Conservation (phyloP, 2,797 vertebrate species). For the Scarus forsteni region DNA sequence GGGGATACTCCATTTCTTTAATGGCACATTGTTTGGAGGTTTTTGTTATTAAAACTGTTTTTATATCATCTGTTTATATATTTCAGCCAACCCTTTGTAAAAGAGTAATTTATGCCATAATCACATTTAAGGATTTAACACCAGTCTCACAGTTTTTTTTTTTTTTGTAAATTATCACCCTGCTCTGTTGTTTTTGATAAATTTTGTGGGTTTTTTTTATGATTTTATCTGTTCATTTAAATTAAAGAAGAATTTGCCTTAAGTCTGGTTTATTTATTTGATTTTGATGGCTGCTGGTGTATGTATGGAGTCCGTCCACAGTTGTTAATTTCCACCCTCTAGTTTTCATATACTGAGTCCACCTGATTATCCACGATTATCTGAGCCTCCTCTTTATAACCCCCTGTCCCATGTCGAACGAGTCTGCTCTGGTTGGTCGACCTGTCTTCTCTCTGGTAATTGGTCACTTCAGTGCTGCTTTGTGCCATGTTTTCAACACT, state of each 20-base stretch:
- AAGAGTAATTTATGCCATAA: not conserved
- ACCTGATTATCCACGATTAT: too few species aligned
- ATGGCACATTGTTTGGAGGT: conserved; percentile 15
- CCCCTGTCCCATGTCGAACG: too few species aligned
- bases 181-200: not conserved
- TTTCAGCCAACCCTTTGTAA: conserved; percentile 30
- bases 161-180: not conserved
- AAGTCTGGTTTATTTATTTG: not conserved
- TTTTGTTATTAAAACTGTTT: conserved; percentile 7
- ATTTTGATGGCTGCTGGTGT: too few species aligned
- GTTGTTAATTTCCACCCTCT: too few species aligned
- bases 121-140: conserved; percentile 9
- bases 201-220: conserved; percentile 9
- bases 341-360: too few species aligned
- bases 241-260: conserved; percentile 28
- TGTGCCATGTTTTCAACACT: too few species aligned
- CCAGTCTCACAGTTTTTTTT: conserved; percentile 1
- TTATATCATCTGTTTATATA: conserved; percentile 45
- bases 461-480: too few species aligned
- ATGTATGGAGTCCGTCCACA: too few species aligned
- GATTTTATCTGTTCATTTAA: not conserved
- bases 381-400: too few species aligned
- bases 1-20: conserved; percentile 25
- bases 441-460: too few species aligned
- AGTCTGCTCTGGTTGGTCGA: too few species aligned